Evolutionary conservation across 92 coral and sea anemone genomes (phyloP), one percentile per base, ranked within the genome.

Genomic region (Virgularia gustaviana): DNA sequence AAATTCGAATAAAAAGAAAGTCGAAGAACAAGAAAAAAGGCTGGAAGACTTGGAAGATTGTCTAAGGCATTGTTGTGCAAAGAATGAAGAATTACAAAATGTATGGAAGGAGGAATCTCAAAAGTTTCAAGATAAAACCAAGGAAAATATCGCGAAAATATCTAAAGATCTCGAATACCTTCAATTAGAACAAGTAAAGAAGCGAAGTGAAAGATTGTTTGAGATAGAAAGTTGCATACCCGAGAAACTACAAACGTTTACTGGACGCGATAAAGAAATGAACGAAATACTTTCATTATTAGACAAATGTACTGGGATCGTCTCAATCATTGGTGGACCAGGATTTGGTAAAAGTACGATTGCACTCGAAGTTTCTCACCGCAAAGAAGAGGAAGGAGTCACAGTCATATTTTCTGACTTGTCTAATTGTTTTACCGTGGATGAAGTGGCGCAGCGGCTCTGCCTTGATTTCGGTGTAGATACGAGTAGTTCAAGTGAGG

Each of bases 311-410:
- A 22, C 13, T 20, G 32, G 49, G 11, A n/a, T 63, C 7, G 70
- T 63, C 9, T 35, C 70, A 20, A 27, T 37, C 9, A 25, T 35
- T 63, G 70, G 70, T 12, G 70, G 70, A 11, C 70, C 70, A 3
- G 51, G 70, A 0, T 63, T 63, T 63, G 66, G 66, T 9, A 60
- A 60, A 13, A 60, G 38, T 60, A 27, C 66, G 8, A 60, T 60
- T 28, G 66, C 70, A 16, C 28, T 63, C 49, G 52, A 63, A 27
- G 70, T 63, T 41, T 63, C 70, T 9, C 70, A 63, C 39, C 43
- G 44, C 31, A 30, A 36, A 41, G 52, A 63, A 37, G 49, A 63
- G 13, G 49, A 37, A 2, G 29, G 28, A 7, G 39, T 63, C 15
- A 11, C 70, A 3, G 70, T 63, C n/a, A 15, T 63, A 19, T 63